A percentile compares a stretch with the other conserved stretches of the same genome.
phyloP scores from a whole-genome alignment of 92 coral and sea anemone genomes.

The Porites rus region DNA sequence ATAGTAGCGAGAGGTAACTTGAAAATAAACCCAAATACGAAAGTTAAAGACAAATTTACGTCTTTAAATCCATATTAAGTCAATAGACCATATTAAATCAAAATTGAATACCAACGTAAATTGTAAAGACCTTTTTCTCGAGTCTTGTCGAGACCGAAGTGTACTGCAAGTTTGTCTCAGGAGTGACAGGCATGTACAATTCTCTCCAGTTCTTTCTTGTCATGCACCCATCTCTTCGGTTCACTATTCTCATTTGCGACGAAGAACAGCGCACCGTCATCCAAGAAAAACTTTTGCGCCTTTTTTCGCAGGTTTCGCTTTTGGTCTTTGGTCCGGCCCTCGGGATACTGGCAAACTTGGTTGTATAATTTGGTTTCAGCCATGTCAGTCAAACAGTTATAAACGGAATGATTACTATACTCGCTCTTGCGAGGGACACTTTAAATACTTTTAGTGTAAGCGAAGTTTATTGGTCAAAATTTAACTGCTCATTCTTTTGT shows the following conservation, averaged over 20 bases:
- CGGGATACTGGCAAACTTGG: constrained; percentile 12
- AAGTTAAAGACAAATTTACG: too few species aligned
- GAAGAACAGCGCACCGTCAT: constrained; percentile 24
- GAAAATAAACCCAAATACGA: too few species aligned
- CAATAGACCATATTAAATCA: too few species aligned
- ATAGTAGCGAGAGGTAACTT: too few species aligned
- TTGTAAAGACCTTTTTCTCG: too few species aligned
- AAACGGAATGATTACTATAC: constrained; percentile 6
- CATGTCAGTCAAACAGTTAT: constrained; percentile 10
- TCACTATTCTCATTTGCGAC: neutral
- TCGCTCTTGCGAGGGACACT: constrained; percentile 2
- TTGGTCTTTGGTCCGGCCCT: constrained; percentile 26
- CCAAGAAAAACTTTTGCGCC: constrained; percentile 10
- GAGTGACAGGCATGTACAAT: neutral
- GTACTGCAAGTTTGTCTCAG: too few species aligned
- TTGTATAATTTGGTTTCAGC: constrained; percentile 12
- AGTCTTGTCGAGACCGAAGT: too few species aligned
- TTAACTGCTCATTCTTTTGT: neutral
- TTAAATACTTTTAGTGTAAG: neutral
- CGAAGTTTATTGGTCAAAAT: constrained; percentile 25
- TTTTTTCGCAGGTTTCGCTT: constrained; percentile 25
- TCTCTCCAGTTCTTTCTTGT: neutral
- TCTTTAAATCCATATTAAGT: too few species aligned
- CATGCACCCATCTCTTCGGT: constrained; percentile 15
- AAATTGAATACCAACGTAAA: too few species aligned